Base-by-base conservation (phyloP, 2,113 vertebrate species). In the Elephas maximus region DNA sequence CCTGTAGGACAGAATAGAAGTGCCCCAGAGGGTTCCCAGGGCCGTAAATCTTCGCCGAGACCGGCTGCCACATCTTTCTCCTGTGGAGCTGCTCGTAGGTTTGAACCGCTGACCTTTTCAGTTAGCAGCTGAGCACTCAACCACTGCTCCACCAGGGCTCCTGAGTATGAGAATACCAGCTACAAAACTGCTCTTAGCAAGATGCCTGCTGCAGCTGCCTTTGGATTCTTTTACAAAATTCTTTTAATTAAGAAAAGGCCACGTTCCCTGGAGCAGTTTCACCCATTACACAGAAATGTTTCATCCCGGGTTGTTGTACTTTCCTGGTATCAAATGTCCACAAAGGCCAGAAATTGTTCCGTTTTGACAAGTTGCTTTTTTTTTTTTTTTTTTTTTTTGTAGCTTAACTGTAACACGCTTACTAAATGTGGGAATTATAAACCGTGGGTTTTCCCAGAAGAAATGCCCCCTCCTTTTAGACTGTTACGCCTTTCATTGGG, bases 91-190 rank as follows among this genome's bases (percentile, higher is more conserved):
- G 28, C 65, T 67, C 28, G 26, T 67, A 10, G 11, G 65, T 4
- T 67, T 12, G 28, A 30, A 67, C 3, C 26, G 8, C 28, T 20
- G 10, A 67, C 28, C 65, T 30, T 67, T 12, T 24, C 37, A 2
- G 28, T 67, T 67, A 30, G 10, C 65, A 28, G 28, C 26, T 28
- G 11, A 11, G 28, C 3, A 12, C 65, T 67, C 10, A 67, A 67
- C 28, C 65, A 28, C 28, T 12, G 11, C 9, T 12, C 67, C 10
- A 37, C 30, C 28, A 33, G 67, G 30, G 67, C 24, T 65, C 11
- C 9, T 2, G 17, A 57, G 37, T 26, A 51, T 17, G 80, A 6
- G 1, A 37, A 78, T 8, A 0, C 30, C 0, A 7, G 4, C 1
- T 3, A 11, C 3, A 14, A 3, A 12, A 24, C 1, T 4, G 11